phyloP scores from a whole-genome alignment of 92 coral and sea anemone genomes.

The Zoanthus solanderi region DNA sequence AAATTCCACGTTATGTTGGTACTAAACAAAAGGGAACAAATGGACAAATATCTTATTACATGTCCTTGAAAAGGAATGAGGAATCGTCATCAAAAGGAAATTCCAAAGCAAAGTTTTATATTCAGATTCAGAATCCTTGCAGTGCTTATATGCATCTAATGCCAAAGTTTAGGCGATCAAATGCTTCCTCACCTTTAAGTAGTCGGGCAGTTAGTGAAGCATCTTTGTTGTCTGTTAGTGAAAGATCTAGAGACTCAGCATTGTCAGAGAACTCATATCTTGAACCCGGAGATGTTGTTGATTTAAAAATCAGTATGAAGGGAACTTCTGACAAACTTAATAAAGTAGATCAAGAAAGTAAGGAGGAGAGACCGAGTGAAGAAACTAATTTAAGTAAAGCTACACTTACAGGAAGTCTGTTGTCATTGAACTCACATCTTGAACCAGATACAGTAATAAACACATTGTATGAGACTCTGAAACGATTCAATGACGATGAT shows the following conservation, averaged over 20 bases:
- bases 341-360: not conserved
- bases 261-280: slow-evolving; percentile 17
- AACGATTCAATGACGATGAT: slow-evolving; percentile 39
- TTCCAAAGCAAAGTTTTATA: slow-evolving; percentile 77
- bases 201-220: slow-evolving; percentile 71
- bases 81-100: slow-evolving; percentile 54
- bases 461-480: slow-evolving; percentile 31
- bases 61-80: slow-evolving; percentile 78
- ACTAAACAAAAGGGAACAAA: slow-evolving; percentile 55
- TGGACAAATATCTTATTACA: slow-evolving; percentile 83
- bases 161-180: slow-evolving; percentile 44
- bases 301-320: slow-evolving; percentile 11
- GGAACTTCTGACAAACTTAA: not conserved
- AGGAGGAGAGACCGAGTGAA: not conserved
- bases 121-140: slow-evolving; percentile 76
- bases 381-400: slow-evolving; percentile 20
- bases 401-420: slow-evolving; percentile 39
- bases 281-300: slow-evolving; percentile 46
- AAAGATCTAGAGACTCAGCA: slow-evolving; percentile 48
- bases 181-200: slow-evolving; percentile 4
- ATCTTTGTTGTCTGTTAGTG: slow-evolving; percentile 72
- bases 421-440: slow-evolving; percentile 33
- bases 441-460: slow-evolving; percentile 48
- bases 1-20: slow-evolving; percentile 87
- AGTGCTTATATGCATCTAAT: slow-evolving; percentile 80